A percentile compares a stretch with the other conserved stretches of the same genome.
These are phyloP conservation scores for Rhadina sibilatrix DNA, from an alignment of 2,113 vertebrate genomes.

Conservation along the genomic window DNA sequence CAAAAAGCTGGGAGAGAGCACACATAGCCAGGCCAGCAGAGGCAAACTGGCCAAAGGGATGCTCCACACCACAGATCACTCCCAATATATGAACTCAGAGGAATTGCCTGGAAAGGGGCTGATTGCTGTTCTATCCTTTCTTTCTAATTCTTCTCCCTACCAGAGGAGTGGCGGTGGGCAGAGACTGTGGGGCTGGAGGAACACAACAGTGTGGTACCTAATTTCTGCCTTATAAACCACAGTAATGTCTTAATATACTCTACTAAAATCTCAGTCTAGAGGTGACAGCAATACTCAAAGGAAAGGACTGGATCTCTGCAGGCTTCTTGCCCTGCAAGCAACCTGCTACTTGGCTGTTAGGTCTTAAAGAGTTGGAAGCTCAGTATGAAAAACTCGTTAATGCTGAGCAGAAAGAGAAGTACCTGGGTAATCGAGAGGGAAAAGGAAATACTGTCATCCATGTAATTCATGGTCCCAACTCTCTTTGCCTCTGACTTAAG, in stretches of 20 bases:
- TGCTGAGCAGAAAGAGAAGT: background rate
- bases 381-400: background rate
- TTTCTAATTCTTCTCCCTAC: background rate
- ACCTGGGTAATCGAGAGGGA: background rate
- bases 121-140: background rate
- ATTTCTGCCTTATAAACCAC: background rate
- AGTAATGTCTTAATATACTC: background rate
- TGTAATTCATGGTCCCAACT: background rate
- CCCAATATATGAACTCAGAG: rapidly evolving
- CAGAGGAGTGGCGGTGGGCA: background rate
- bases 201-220: background rate
- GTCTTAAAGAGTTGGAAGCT: background rate
- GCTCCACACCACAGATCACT: background rate
- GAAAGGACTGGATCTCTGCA: background rate
- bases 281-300: background rate
- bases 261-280: background rate
- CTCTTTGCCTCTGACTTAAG: background rate
- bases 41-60: background rate
- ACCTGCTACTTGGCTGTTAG: background rate
- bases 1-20: background rate
- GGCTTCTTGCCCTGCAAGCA: background rate
- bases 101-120: background rate
- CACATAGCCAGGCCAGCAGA: background rate
- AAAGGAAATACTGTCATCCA: background rate
- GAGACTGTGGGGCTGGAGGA: background rate